These are phyloP conservation scores for Philaenus spumarius DNA, from an alignment of 1,140 invertebrate genomes.

Conservation along the genomic window DNA sequence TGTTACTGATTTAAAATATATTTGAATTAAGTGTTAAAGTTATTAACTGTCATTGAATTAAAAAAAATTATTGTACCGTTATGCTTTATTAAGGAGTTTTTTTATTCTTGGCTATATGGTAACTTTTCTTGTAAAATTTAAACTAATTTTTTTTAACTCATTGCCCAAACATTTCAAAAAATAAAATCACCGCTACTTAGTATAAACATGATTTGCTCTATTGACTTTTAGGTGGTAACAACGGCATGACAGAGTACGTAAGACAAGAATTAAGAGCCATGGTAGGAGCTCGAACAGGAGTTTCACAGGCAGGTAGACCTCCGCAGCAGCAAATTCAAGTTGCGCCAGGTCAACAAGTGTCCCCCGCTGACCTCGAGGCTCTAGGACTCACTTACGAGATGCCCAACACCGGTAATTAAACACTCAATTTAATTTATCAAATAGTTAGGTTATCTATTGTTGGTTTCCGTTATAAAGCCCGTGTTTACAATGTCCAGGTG, in stretches of 20 bases:
- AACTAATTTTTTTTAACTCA: too few relatives aligned
- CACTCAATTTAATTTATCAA: not conserved
- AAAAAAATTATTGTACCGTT: too few relatives aligned
- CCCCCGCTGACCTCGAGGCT: slow-evolving; percentile 56
- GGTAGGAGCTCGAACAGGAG: slow-evolving; percentile 71
- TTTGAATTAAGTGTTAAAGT: too few relatives aligned
- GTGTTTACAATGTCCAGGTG: slow-evolving; percentile 37
- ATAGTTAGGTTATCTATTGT: not conserved
- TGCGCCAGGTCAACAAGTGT: slow-evolving; percentile 29
- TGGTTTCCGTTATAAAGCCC: not conserved
- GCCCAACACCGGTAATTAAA: not conserved
- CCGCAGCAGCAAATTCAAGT: slow-evolving; percentile 34
- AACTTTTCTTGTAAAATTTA: too few relatives aligned
- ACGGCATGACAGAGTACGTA: slow-evolving; percentile 31
- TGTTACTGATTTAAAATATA: too few relatives aligned
- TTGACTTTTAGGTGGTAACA: slow-evolving; percentile 25
- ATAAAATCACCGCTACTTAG: too few relatives aligned
- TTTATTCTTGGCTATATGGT: too few relatives aligned
- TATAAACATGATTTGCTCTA: not conserved
- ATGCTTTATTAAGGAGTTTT: too few relatives aligned
- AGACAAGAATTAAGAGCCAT: slow-evolving; percentile 81
- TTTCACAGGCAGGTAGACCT: slow-evolving; percentile 27
- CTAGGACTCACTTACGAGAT: slow-evolving; percentile 58
- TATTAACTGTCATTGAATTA: too few relatives aligned
- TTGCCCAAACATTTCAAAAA: too few relatives aligned